Evolutionary conservation across 2,113 vertebrate genomes (phyloP).

Genomic region (Picathartes gymnocephalus): DNA sequence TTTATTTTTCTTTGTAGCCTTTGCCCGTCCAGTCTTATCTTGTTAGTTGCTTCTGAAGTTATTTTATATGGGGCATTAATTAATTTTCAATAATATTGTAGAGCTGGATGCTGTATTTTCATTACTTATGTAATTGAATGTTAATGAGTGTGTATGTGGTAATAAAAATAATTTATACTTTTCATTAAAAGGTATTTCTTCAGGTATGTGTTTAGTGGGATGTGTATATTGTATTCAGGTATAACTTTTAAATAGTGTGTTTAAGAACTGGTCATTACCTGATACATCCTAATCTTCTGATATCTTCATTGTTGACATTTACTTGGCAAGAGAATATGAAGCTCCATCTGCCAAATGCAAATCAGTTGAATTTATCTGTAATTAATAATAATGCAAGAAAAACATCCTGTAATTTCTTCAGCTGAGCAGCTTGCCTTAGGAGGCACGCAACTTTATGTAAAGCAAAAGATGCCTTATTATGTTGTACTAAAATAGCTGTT

Average conservation of each 20-base stretch:
- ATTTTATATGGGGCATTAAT: neutral
- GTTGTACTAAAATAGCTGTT: neutral
- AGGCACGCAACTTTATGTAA: neutral
- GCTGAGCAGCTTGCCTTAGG: neutral
- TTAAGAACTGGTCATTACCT: neutral
- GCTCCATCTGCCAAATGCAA: slow-evolving; percentile 23
- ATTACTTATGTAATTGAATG: neutral
- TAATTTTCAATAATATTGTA: neutral
- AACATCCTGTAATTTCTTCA: neutral
- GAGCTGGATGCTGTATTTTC: neutral
- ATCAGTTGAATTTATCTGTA: slow-evolving; percentile 6
- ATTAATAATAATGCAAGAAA: slow-evolving; percentile 19
- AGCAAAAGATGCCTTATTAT: neutral
- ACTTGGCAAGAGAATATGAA: neutral
- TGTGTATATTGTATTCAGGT: neutral
- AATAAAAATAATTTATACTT: neutral
- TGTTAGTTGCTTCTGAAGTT: neutral
- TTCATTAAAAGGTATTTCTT: neutral
- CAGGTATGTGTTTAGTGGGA: neutral
- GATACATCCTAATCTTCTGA: neutral
- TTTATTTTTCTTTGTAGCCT: neutral
- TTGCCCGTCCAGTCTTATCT: neutral
- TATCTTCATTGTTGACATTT: neutral
- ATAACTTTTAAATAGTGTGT: neutral
- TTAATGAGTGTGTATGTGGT: neutral